Evolutionary conservation across 2,888 invertebrate genomes (phyloP).

Genomic region (Latrodectus elegans): DNA sequence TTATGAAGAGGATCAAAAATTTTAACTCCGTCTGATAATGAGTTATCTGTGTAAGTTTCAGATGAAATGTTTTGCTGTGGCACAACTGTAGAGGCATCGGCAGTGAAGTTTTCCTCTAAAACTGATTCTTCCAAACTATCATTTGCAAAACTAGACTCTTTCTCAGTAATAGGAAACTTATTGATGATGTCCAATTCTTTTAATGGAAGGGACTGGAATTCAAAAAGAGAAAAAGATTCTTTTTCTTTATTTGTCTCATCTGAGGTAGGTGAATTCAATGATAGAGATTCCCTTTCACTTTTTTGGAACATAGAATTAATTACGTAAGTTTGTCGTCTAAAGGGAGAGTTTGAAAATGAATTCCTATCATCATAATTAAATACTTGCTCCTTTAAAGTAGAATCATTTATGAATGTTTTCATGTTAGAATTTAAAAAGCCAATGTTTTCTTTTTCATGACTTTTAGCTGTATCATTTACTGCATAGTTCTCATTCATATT

Average conservation of each 20-base stretch:
- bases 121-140: slow-evolving; percentile 39
- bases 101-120: neutral
- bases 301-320: slow-evolving; percentile 38
- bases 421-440: neutral
- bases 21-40: neutral
- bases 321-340: slow-evolving; percentile 57
- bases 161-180: neutral
- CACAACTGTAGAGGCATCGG: neutral
- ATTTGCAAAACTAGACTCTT: slow-evolving; percentile 13
- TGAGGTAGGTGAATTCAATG: neutral
- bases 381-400: neutral
- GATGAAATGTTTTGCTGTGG: neutral
- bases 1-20: slow-evolving; percentile 6
- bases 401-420: neutral
- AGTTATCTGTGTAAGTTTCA: neutral
- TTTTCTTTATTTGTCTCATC: neutral
- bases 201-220: neutral
- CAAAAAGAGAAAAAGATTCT: neutral
- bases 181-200: neutral
- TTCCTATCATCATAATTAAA: neutral
- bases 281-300: slow-evolving; percentile 10
- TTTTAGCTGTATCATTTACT: slow-evolving; percentile 1
- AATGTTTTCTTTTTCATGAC: slow-evolving; percentile 44
- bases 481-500: neutral
- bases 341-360: slow-evolving; percentile 32